phyloP scores from a whole-genome alignment of 2,113 vertebrate species.

The Hippocampus mohnikei region DNA sequence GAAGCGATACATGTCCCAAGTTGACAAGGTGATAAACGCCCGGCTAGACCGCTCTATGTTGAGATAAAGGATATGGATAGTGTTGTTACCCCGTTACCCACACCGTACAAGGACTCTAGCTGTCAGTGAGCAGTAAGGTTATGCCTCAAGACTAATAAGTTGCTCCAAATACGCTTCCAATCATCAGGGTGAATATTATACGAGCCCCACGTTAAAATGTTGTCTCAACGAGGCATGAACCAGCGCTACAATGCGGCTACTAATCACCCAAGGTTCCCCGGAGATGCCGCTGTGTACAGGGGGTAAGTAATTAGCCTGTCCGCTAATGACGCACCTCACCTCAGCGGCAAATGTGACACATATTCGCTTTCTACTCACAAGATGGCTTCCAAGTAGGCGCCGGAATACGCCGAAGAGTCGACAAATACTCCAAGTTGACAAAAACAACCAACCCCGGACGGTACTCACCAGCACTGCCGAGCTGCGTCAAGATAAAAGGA shows the following conservation, averaged over 20 bases:
- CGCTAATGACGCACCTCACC: constrained; percentile 7
- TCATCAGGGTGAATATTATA: neutral
- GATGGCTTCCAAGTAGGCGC: constrained; percentile 22
- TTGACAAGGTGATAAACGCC: neutral
- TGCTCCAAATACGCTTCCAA: neutral
- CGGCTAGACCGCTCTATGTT: neutral
- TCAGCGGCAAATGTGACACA: constrained; percentile 2
- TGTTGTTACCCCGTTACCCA: constrained; percentile 44
- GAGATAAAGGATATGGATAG: constrained; percentile 28
- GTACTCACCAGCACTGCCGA: neutral
- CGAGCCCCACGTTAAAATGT: neutral
- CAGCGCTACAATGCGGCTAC: neutral
- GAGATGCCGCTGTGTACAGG: neutral
- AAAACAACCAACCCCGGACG: neutral
- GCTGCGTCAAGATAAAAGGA: constrained; percentile 24
- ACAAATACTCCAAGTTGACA: neutral
- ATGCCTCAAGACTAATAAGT: neutral
- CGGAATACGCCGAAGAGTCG: neutral
- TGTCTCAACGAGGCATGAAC: neutral
- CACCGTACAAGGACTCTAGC: constrained; percentile 23
- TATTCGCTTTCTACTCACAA: constrained; percentile 37
- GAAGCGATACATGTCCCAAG: neutral
- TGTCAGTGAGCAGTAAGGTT: neutral
- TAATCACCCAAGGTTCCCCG: neutral
- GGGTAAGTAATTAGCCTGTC: neutral